Conservation (phyloP, 2,113 vertebrate genomes). For the Amia ocellicauda region DNA sequence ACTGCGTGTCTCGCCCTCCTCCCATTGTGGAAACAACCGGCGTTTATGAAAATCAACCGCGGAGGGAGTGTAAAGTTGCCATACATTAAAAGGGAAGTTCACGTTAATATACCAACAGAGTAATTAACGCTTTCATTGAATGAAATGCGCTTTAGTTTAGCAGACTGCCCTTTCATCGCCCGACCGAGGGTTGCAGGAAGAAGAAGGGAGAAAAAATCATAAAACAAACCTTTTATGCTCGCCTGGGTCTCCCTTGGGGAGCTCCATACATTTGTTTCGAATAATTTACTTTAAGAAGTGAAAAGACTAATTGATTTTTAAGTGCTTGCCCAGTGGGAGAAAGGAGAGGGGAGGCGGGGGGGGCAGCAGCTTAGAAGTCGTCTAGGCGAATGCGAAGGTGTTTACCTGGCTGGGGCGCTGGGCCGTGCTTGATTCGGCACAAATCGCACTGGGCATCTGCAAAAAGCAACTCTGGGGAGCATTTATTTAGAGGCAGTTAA, state of each 20-base stretch:
- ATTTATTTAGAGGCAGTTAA: slow-evolving; percentile 40
- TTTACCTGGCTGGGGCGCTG: slow-evolving; percentile 60
- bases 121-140: slow-evolving; percentile 50
- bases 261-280: slow-evolving; percentile 54
- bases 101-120: slow-evolving; percentile 35
- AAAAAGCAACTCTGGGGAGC: slow-evolving; percentile 34
- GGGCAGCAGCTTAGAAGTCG: slow-evolving; percentile 46
- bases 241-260: slow-evolving; percentile 57
- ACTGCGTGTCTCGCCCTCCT: background rate
- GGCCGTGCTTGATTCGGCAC: slow-evolving; percentile 57
- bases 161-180: slow-evolving; percentile 45
- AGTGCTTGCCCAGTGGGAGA: slow-evolving; percentile 60
- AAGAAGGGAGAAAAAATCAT: slow-evolving; percentile 41
- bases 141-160: slow-evolving; percentile 55
- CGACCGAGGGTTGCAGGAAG: slow-evolving; percentile 38
- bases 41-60: background rate
- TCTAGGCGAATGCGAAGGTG: slow-evolving; percentile 54
- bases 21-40: background rate
- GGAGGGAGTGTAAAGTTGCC: background rate
- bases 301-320: slow-evolving; percentile 77
- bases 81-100: slow-evolving; percentile 16
- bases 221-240: slow-evolving; percentile 54
- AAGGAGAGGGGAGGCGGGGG: slow-evolving; percentile 37
- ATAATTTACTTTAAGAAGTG: slow-evolving; percentile 58
- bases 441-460: slow-evolving; percentile 48